Evolutionary conservation across 2,113 vertebrate species (phyloP).

Genomic region (Toxotes chatareus): DNA sequence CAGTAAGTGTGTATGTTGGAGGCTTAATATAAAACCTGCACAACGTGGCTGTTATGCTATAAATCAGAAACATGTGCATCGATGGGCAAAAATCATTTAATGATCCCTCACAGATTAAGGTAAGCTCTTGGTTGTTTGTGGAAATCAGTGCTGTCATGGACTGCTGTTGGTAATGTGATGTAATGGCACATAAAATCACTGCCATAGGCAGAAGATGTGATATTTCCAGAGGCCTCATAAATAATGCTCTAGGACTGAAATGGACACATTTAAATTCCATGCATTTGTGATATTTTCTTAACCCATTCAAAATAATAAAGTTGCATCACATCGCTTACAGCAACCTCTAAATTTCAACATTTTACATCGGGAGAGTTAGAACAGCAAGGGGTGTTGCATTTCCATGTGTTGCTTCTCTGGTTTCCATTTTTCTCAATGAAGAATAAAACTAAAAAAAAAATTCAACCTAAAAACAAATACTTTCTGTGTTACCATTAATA

Average conservation of each 20-base stretch:
- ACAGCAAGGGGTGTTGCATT: not conserved
- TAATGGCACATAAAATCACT: constrained; percentile 21
- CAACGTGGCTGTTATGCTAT: constrained; percentile 21
- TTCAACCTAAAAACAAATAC: not conserved
- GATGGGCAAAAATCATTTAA: constrained; percentile 20
- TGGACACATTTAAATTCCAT: not conserved
- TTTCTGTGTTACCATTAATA: not conserved
- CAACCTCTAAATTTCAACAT: not conserved
- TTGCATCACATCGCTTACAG: not conserved
- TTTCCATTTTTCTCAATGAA: not conserved
- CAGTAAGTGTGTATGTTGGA: not conserved
- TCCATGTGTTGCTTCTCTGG: not conserved
- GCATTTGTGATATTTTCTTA: not conserved
- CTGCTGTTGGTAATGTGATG: not conserved
- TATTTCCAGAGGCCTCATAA: not conserved
- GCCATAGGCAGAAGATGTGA: not conserved
- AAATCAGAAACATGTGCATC: constrained; percentile 18
- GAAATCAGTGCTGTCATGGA: constrained; percentile 14
- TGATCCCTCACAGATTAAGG: constrained; percentile 38
- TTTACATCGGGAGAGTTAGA: not conserved
- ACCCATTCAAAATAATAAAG: not conserved
- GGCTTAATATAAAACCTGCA: constrained; percentile 14
- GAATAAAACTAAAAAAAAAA: not conserved
- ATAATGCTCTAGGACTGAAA: not conserved
- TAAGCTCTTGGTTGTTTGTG: constrained; percentile 1